Conservation (phyloP, 2,797 vertebrate genomes). For the Cyclura pinguis region DNA sequence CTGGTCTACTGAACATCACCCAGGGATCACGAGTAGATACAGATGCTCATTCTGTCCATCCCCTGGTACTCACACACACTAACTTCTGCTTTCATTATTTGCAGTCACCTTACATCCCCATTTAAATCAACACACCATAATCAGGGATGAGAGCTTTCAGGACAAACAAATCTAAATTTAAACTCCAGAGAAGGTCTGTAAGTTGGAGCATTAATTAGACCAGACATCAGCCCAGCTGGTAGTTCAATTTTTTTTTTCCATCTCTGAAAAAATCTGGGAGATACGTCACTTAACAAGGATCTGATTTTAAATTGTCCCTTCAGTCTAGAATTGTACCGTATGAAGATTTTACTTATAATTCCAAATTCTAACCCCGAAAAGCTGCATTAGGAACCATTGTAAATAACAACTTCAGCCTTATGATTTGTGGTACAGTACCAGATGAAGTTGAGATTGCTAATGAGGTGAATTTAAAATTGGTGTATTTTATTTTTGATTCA, state of each 20-base stretch:
- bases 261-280: constrained; percentile 14
- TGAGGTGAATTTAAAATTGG: not conserved
- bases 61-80: not conserved
- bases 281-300: not conserved
- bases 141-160: constrained; percentile 15
- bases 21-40: not conserved
- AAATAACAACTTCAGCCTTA: not conserved
- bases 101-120: constrained; percentile 18
- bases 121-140: constrained; percentile 34
- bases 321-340: not conserved
- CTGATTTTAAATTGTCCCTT: not conserved
- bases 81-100: constrained; percentile 31
- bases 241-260: constrained; percentile 34
- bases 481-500: too few species aligned
- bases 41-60: not conserved
- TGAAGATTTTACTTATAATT: not conserved
- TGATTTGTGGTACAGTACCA: not conserved
- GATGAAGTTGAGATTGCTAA: not conserved
- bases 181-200: constrained; percentile 25
- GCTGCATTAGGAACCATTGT: not conserved
- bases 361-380: not conserved
- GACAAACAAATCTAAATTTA: constrained; percentile 53
- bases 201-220: constrained; percentile 44
- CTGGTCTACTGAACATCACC: not conserved
- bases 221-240: constrained; percentile 12